Base-by-base conservation (phyloP, 2,888 invertebrate species). In the Perdita meconis region DNA sequence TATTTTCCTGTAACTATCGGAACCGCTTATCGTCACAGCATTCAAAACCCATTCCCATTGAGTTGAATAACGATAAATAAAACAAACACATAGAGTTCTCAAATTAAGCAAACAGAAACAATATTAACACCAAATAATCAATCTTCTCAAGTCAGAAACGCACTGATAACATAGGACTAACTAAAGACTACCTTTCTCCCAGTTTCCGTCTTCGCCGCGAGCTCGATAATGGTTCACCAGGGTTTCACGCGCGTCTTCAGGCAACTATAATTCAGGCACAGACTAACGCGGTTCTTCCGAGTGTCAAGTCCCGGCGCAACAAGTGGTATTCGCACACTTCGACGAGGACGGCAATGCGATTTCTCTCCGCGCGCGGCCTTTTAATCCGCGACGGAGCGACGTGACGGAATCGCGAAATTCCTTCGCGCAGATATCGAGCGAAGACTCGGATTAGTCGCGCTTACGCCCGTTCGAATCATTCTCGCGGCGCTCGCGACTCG, bases 141-240 rank as follows among this genome's bases (percentile, higher is more conserved):
- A n/a, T n/a, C 30, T 30, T 30, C 30, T 30, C 30, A 30, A 30
- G 36, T 22, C 30, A 38, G 63, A 42, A 63, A 34, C 53, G 69
- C 68, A 10, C 22, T 44, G 51, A 72, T 66, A 57, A 22, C 53
- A 65, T 68, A 26, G 13, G n/a, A 30, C 26, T 26, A 22, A 40
- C 55, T 57, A 22, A 61, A 51, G 34, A 57, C 59, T 74, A 84
- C 82, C 84, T 84, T 84, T 82, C 73, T 74, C 61, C 61, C 38
- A 5, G 65, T 70, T 75, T 78, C 78, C 78, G 75, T 53, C 47
- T 60, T 34, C 22, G 13, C 24, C 38, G 40, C 61, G 70, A 56
- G 65, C 51, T 74, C 59, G 50, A 67, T 50, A 50, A 74, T 67
- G 68, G 78, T 74, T 75, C 61, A 47, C 53, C 51, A 30, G 69